Percentiles rank a stretch among this genome's conserved stretches.
These are phyloP conservation scores for Drosophila miranda DNA, from an alignment of 1,140 invertebrate genomes.

Conservation along the genomic window DNA sequence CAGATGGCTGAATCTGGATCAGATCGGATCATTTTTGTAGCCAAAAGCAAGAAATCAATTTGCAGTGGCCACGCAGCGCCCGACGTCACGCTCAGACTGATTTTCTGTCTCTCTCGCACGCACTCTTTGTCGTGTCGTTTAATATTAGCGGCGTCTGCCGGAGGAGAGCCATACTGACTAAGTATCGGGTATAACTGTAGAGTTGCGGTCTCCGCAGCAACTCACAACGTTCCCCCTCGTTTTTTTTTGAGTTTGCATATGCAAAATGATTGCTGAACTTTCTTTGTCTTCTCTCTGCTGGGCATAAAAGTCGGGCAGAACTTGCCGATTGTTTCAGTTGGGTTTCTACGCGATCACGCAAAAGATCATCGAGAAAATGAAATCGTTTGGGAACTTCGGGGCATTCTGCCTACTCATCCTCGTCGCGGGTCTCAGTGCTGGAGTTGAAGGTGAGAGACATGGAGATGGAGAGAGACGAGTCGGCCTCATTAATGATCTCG, in stretches of 20 bases:
- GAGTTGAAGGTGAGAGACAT: constrained; percentile 22
- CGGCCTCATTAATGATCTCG: background rate
- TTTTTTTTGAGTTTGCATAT: constrained; percentile 43
- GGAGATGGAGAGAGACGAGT: background rate
- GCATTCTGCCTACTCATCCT: constrained; percentile 20
- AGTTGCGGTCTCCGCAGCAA: too few relatives aligned
- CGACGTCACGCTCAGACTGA: too few relatives aligned
- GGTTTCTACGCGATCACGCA: constrained; percentile 28
- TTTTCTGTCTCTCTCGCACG: too few relatives aligned
- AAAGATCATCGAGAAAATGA: constrained; percentile 48
- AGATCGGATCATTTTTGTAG: too few relatives aligned
- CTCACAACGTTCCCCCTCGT: too few relatives aligned
- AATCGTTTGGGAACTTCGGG: constrained; percentile 21
- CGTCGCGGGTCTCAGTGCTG: constrained; percentile 1
- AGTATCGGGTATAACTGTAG: too few relatives aligned
- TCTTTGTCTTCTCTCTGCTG: constrained; percentile 26
- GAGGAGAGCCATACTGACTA: too few relatives aligned
- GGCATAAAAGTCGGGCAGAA: constrained; percentile 57
- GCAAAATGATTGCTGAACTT: constrained; percentile 42
- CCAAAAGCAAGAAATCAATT: too few relatives aligned
- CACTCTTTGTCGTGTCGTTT: too few relatives aligned
- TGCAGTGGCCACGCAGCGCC: too few relatives aligned
- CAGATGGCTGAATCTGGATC: too few relatives aligned
- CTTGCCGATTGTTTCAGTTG: constrained; percentile 39
- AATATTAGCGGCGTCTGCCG: too few relatives aligned